Conservation (phyloP, 2,888 invertebrate genomes). For the Callimorpha dominula region DNA sequence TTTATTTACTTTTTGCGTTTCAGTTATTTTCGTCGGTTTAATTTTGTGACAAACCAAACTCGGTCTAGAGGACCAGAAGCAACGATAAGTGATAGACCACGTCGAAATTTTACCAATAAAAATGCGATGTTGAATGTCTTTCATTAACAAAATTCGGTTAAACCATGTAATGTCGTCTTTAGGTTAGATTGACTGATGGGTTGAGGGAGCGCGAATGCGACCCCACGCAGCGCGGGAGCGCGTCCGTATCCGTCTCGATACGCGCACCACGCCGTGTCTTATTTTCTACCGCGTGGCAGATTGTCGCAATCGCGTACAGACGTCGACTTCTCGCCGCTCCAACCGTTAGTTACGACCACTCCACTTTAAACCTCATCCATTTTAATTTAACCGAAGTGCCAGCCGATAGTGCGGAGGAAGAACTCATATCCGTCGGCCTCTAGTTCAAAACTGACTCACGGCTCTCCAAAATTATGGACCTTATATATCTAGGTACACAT, state of each 20-base stretch:
- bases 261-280: slow-evolving; percentile 55
- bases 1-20: too few relatives aligned
- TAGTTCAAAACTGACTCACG: slow-evolving; percentile 57
- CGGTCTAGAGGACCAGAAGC: too few relatives aligned
- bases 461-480: slow-evolving; percentile 42
- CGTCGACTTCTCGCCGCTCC: slow-evolving; percentile 64
- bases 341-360: slow-evolving; percentile 83
- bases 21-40: too few relatives aligned
- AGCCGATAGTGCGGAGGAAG: slow-evolving; percentile 85
- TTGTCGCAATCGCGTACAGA: slow-evolving; percentile 73
- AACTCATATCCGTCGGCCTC: slow-evolving; percentile 81
- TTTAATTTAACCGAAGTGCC: slow-evolving; percentile 86
- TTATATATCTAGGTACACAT: background rate
- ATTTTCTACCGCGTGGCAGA: slow-evolving; percentile 69
- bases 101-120: background rate
- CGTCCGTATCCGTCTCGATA: slow-evolving; percentile 11
- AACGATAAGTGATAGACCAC: background rate
- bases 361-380: slow-evolving; percentile 87
- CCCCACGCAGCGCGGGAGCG: slow-evolving; percentile 68
- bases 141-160: background rate
- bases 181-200: slow-evolving; percentile 40
- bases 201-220: slow-evolving; percentile 60
- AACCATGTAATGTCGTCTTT: slow-evolving; percentile 45
- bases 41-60: too few relatives aligned
- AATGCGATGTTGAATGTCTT: background rate